Conservation (phyloP, 2,797 vertebrate species). For the Coccyzus lansbergi region DNA sequence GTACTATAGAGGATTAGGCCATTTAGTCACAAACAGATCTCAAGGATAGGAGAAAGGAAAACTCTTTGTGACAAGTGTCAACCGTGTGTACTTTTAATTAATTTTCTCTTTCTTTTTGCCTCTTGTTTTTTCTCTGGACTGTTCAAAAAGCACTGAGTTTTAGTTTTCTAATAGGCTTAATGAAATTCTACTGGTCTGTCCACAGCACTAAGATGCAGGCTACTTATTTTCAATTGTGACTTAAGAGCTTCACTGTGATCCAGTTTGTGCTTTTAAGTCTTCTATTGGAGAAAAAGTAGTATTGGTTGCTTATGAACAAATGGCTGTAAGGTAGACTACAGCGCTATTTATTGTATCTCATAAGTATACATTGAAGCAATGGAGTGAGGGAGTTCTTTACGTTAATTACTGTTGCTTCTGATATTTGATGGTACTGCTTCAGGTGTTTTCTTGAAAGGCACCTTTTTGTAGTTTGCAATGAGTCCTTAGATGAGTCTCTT, state of each 20-base stretch:
- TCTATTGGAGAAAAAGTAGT: not conserved
- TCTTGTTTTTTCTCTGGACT: not conserved
- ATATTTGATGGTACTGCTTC: not conserved
- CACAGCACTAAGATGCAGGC: not conserved
- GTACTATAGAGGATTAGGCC: not conserved
- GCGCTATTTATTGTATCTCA: too few relatives aligned
- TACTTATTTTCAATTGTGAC: not conserved
- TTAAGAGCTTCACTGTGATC: not conserved
- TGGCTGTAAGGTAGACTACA: not conserved
- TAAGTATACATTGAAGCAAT: not conserved
- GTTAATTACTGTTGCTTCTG: not conserved
- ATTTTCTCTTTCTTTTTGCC: fast-evolving
- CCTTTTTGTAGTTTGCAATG: not conserved
- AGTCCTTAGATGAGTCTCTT: not conserved
- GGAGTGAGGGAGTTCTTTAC: not conserved
- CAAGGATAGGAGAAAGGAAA: not conserved
- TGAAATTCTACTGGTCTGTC: not conserved
- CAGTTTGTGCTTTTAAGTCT: not conserved
- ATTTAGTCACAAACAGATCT: not conserved
- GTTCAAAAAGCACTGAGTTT: not conserved
- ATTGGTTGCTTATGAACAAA: not conserved
- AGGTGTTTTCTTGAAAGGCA: not conserved
- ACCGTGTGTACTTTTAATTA: not conserved
- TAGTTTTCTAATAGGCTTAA: not conserved
- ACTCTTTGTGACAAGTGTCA: not conserved